These are phyloP conservation scores for Charina bottae DNA, from an alignment of 2,113 vertebrate species.

Conservation along the genomic window DNA sequence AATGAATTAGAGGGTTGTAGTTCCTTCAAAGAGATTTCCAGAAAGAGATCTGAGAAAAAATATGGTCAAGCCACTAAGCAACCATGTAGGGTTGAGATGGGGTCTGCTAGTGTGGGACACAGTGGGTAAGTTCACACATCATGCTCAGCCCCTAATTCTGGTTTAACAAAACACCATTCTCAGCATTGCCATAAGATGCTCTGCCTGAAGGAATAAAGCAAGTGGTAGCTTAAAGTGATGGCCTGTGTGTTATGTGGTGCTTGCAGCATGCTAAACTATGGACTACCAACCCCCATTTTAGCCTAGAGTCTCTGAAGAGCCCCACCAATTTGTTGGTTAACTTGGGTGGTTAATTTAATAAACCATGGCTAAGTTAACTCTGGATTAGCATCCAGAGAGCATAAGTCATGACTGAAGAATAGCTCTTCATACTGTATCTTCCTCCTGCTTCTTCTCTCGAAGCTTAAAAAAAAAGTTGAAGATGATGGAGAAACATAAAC, in stretches of 20 bases:
- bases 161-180: neutral
- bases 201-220: neutral
- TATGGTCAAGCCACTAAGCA: slow-evolving; percentile 54
- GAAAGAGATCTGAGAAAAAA: neutral
- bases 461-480: neutral
- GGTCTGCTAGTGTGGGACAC: neutral
- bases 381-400: neutral
- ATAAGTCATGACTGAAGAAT: slow-evolving; percentile 29
- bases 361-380: neutral
- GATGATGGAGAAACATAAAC: neutral
- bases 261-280: neutral
- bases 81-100: neutral
- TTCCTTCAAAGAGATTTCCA: neutral
- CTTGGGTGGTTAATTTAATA: neutral
- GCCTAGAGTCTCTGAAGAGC: neutral
- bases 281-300: neutral
- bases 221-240: neutral
- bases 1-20: neutral
- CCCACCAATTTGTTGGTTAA: neutral
- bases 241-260: neutral
- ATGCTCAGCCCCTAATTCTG: neutral
- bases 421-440: neutral
- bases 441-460: neutral
- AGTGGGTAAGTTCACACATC: neutral
- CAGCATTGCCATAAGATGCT: neutral